These are phyloP conservation scores for Channa maculata DNA, from an alignment of 2,113 vertebrate genomes.

Conservation along the genomic window DNA sequence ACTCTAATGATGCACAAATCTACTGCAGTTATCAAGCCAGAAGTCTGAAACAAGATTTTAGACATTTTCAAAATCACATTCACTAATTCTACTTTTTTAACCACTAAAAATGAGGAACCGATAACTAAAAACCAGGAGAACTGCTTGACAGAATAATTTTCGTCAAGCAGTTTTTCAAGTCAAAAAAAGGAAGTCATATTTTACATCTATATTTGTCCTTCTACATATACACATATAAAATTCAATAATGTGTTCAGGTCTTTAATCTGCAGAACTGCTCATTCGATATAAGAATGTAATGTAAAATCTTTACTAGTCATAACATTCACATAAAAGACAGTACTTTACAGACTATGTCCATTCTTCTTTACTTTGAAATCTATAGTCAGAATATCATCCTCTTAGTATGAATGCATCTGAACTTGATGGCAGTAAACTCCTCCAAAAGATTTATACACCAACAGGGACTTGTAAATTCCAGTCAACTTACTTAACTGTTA, in stretches of 20 bases:
- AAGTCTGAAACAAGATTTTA: too few species aligned
- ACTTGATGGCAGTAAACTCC: background rate
- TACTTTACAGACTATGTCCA: background rate
- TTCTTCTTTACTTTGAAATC: too few species aligned
- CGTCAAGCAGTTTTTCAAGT: background rate
- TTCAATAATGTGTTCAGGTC: background rate
- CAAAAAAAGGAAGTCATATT: background rate
- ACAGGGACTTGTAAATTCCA: background rate
- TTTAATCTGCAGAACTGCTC: background rate
- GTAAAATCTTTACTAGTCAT: background rate
- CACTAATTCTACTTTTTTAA: background rate
- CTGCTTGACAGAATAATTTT: too few species aligned
- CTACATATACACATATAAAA: background rate
- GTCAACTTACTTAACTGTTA: background rate
- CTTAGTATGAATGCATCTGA: background rate
- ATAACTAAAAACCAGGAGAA: too few species aligned
- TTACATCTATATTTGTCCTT: background rate
- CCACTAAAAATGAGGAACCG: too few species aligned
- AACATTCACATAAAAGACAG: background rate
- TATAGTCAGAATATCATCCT: too few species aligned
- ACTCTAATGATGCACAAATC: background rate
- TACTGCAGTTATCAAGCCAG: too few species aligned
- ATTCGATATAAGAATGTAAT: background rate
- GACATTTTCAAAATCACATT: background rate
- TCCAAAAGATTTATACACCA: background rate